Evolutionary conservation across 2,888 invertebrate genomes (phyloP), one percentile per base, ranked within the genome.

Genomic region (Ptychoptera albimana): DNA sequence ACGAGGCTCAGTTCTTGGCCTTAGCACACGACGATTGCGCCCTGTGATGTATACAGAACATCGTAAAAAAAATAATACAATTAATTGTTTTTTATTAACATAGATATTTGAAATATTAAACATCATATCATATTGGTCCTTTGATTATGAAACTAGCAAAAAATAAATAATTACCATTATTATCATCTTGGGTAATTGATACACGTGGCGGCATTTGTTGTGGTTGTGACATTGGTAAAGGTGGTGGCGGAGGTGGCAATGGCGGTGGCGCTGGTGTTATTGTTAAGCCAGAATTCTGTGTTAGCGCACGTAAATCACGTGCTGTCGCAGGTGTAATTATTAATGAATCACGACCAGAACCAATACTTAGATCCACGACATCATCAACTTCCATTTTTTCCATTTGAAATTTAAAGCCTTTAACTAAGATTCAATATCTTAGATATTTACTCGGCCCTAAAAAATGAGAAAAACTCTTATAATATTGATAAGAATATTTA

Each of bases 341-440:
- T 31, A 63, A 50, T 45, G 64, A 60, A 54, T 66, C 66, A 49
- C 65, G 55, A n/a, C 62, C 63, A 43, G 64, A 58, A 43, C 61
- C 60, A 39, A 87, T 75, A 68, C 87, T 88, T 57, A 89, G 74
- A 73, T 89, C 88, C 57, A 89, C 87, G 53, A 87, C 87, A 59
- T 88, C 86, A 70, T 87, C 86, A 62, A 85, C 78, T 67, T 88
- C 87, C 87, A 88, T 88, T 71, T 77, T 79, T 61, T 74, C 73
- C 73, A 66, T 64, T 52, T 47, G 47, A 47, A 48, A 23, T 23
- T 23, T 23, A 7, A 23, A 23, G 23, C 7, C 7, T 23, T 23
- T 23, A 3, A 23, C 3, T 23, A 23, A 23, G 23, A 23, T 23
- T 23, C 7, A 23, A 23, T 23, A 23, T 23, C 23, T 23, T 23